Base-by-base conservation (phyloP, 2,888 invertebrate species). In the Philaethria dido region DNA sequence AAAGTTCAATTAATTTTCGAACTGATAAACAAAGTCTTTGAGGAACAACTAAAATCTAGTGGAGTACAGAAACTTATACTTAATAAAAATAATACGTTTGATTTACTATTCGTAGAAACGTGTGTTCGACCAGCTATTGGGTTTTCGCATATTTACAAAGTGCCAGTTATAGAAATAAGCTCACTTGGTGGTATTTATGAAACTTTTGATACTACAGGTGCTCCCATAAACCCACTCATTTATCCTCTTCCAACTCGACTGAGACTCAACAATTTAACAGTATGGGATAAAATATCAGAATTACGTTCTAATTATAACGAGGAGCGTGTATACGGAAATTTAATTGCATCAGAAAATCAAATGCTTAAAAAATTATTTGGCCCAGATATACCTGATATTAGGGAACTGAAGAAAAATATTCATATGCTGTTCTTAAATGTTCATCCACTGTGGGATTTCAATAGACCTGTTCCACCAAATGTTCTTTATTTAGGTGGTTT, bases 341-440 rank as follows among this genome's bases (percentile, higher is more conserved):
- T 66, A 0, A 64, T 70, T 57, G 8, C 57, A 42, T 36, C 48
- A 22, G 74, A 75, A 61, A 71, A 78, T 67, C 48, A 67, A 25
- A 68, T 71, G 48, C 29, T 78, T 1, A 70, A 59, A 59, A 61
- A 39, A 18, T 25, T 71, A 76, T 86, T 68, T 64, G 85, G 83
- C 0, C 14, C 64, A 4, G 71, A 78, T 16, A 48, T 72, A 2
- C 80, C 82, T 2, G 14, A 62, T 11, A 18, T 78, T 3, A 52
- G 22, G 0, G 79, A 82, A 18, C 64, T 85, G 3, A 64, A 65
- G 13, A 73, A 78, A 36, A 82, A 80, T 66, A 75, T 87, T 6
- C 83, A 85, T 45, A 74, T 93, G 80, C 62, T 92, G 33, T 82
- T 93, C 63, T 69, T 91, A 3, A 93, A 93, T 72, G 73, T 80